Conservation (phyloP, 2,797 vertebrate genomes). For the Spondyliosoma cantharus region DNA sequence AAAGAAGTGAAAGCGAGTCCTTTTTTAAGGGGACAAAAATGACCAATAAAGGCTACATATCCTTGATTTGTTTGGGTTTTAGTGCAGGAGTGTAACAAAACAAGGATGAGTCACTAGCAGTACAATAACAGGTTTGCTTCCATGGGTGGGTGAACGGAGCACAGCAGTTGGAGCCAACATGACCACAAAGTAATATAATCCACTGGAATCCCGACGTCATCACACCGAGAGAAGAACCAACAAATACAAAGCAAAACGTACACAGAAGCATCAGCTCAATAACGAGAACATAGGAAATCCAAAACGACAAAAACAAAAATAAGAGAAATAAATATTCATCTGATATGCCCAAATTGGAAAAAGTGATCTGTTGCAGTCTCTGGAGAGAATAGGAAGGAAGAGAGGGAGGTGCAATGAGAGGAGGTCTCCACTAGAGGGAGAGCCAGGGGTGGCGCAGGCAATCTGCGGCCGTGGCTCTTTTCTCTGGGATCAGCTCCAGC, state of each 20-base stretch:
- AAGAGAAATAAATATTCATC: constrained; percentile 83
- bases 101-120: constrained; percentile 79
- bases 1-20: constrained; percentile 49
- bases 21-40: constrained; percentile 65
- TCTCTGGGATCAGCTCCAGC: constrained; percentile 97
- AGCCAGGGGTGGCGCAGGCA: constrained; percentile 93
- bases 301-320: constrained; percentile 63
- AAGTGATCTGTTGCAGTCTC: constrained; percentile 89
- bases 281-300: constrained; percentile 66
- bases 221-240: constrained; percentile 67
- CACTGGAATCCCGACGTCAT: constrained; percentile 69
- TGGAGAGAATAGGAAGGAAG: constrained; percentile 64
- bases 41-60: constrained; percentile 79
- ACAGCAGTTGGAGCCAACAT: constrained; percentile 70
- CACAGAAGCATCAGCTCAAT: constrained; percentile 70
- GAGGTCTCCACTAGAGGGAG: constrained; percentile 79
- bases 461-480: constrained; percentile 93
- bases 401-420: constrained; percentile 54
- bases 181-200: constrained; percentile 71
- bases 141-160: constrained; percentile 54
- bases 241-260: constrained; percentile 74
- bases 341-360: constrained; percentile 84
- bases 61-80: constrained; percentile 80
- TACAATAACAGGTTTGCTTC: constrained; percentile 67
- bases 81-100: constrained; percentile 84